Percentiles rank a stretch among this genome's conserved stretches.
Evolutionary conservation across 1,140 invertebrate genomes (phyloP).

Genomic region (Rhysida immarginata): DNA sequence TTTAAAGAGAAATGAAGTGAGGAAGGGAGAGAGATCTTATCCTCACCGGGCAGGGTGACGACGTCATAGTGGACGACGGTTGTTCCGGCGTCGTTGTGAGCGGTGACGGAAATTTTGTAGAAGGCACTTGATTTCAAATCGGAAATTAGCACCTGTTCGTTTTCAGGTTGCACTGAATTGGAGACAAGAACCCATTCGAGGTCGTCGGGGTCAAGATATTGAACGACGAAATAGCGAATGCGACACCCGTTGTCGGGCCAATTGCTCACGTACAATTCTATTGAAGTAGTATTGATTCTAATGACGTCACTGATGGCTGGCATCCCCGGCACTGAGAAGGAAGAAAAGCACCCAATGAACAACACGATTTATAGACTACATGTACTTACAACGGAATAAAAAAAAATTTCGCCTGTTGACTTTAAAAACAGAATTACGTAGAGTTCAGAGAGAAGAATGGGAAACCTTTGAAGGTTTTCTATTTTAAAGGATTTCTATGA

Average conservation of each 20-base stretch:
- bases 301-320: constrained; percentile 19
- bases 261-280: constrained; percentile 26
- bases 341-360: background rate
- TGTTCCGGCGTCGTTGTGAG: constrained; percentile 30
- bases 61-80: constrained; percentile 20
- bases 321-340: constrained; percentile 17
- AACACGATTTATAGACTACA: too few species aligned
- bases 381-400: too few species aligned
- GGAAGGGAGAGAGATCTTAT: background rate
- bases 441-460: too few species aligned
- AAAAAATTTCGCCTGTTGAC: too few species aligned
- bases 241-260: constrained; percentile 33
- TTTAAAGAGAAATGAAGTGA: too few species aligned
- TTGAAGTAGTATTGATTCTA: constrained; percentile 28
- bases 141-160: constrained; percentile 51
- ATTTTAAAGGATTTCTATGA: too few species aligned
- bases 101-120: constrained; percentile 30
- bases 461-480: too few species aligned
- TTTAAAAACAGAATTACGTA: too few species aligned
- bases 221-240: constrained; percentile 29
- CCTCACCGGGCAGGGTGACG: constrained; percentile 28
- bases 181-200: constrained; percentile 17
- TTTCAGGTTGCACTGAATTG: constrained; percentile 15
- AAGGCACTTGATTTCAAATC: constrained; percentile 29
- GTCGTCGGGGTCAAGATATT: constrained; percentile 23